Conservation (phyloP, 2,113 vertebrate genomes). For the Hystrix cristata region DNA sequence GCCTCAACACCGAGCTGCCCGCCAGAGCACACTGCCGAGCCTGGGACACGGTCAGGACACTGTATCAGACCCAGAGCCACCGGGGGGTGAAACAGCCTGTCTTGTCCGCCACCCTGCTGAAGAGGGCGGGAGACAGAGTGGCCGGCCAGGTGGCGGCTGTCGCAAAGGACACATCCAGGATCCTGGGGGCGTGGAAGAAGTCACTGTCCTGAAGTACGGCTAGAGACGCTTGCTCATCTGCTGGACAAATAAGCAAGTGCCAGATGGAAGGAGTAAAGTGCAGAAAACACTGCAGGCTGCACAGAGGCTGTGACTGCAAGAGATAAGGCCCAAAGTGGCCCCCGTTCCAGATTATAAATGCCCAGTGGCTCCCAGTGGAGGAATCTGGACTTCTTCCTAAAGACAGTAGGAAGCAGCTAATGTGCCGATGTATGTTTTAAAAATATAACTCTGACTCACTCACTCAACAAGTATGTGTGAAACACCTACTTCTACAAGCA, state of each 20-base stretch:
- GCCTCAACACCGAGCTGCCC: background rate
- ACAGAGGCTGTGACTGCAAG: background rate
- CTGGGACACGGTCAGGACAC: background rate
- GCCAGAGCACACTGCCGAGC: background rate
- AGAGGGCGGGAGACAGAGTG: background rate
- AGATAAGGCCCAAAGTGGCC: background rate
- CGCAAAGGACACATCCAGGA: background rate
- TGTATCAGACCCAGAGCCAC: background rate
- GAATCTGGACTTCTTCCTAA: conserved; percentile 43
- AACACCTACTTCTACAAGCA: background rate
- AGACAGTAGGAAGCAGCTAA: background rate
- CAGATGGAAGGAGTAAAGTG: background rate
- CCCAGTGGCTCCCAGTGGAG: background rate
- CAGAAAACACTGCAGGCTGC: background rate
- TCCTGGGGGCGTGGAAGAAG: background rate
- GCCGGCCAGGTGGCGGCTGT: background rate
- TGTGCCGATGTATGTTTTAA: background rate
- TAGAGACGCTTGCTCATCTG: background rate
- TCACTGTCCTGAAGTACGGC: background rate
- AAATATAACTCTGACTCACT: conserved; percentile 3
- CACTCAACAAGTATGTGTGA: background rate
- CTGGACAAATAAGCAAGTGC: background rate
- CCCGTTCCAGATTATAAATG: background rate
- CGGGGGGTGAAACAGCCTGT: background rate
- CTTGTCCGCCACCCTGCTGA: background rate